Evolutionary conservation across 2,113 vertebrate genomes (phyloP).

Genomic region (Leptocoma aspasia): DNA sequence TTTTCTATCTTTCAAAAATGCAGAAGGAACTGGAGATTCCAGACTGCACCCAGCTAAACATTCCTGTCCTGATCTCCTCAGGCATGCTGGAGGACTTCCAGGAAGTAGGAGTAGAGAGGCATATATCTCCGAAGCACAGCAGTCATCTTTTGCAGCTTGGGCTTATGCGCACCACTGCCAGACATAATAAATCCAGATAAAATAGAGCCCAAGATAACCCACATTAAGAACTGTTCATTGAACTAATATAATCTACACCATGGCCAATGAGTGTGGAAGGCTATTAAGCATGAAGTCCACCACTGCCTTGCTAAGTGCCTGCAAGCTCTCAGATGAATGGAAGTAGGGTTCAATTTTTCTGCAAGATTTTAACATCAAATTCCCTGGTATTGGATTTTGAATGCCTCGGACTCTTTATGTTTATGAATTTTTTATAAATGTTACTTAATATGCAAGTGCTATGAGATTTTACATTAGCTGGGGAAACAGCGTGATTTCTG

Average conservation of each 20-base stretch:
- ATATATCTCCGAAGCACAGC: background rate
- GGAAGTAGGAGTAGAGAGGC: background rate
- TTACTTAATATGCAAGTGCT: conserved; percentile 24
- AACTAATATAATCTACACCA: background rate
- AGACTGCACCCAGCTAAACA: background rate
- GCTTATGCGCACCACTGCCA: background rate
- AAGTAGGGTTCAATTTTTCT: background rate
- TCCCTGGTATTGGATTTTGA: conserved; percentile 21
- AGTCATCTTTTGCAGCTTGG: background rate
- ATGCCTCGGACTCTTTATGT: background rate
- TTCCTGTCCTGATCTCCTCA: background rate
- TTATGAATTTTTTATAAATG: conserved; percentile 22
- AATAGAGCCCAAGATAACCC: background rate
- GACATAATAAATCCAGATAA: conserved; percentile 18
- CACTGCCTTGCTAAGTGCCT: background rate
- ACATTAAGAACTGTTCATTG: conserved; percentile 9
- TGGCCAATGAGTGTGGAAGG: background rate
- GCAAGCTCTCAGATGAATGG: background rate
- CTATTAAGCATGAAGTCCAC: background rate
- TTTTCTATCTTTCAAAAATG: background rate
- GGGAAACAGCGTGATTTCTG: background rate
- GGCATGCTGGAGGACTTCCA: background rate
- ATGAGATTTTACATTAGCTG: background rate
- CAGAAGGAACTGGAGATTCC: background rate
- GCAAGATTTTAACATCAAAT: background rate